Evolutionary conservation across 2,113 vertebrate species (phyloP), one percentile per base, ranked within the genome.

Genomic region (Rhadina sibilatrix): DNA sequence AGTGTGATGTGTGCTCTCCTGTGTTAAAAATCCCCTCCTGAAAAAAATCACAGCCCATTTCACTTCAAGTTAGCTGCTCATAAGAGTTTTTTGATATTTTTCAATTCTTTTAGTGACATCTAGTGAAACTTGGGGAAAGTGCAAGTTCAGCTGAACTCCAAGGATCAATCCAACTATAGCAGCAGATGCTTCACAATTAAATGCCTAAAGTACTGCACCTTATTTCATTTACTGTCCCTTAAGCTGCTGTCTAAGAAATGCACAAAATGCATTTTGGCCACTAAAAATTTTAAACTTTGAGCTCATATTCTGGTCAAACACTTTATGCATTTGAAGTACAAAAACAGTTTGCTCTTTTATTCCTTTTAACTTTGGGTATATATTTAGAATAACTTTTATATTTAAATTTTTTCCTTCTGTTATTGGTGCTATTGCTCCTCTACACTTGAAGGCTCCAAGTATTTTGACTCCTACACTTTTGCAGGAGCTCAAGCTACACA

Each of bases 91-190:
- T 23, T 15, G 5, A 5, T n/a, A 8, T n/a, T 96, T 96, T 72
- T 37, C 81, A 96, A 16, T 97, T 89, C 97, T 95, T 93, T 76
- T n/a, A 79, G 94, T 79, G 97, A 97, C 98, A 98, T 89, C 98
- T 98, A 97, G 98, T 96, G 98, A 94, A 30, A 5, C 3, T 6
- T 25, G 35, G 3, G 54, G n/a, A 59, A 95, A 88, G 74, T 53
- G 68, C 89, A 63, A 53, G 3, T 42, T 31, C 30, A 7, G 38
- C 11, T 19, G 4, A 49, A 57, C 40, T 83, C 24, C 5, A 20
- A 50, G 28, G 13, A 33, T 4, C 25, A 0, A 14, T 2, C 10
- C 38, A 28, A 38, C 20, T 19, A 24, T 40, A 37, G 20, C 0
- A 28, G 27, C 11, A 8, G 12, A 4, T 24, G 1, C 22, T 35